Evolutionary conservation across 2,113 vertebrate species (phyloP).

Genomic region (Falco punctatus): DNA sequence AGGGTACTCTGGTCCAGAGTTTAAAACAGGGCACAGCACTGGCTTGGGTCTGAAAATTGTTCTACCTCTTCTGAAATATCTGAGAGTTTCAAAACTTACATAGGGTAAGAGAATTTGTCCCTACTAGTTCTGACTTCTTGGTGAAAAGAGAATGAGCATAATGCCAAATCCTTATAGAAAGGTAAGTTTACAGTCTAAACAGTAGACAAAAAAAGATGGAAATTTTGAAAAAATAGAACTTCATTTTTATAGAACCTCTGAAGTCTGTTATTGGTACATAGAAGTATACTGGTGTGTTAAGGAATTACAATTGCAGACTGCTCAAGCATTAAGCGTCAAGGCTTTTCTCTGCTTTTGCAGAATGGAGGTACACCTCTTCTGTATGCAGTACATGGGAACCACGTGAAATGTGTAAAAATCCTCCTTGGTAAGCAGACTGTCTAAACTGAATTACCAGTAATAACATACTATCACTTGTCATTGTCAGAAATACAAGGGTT

Average conservation of each 20-base stretch:
- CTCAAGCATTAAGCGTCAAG: neutral
- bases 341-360: slow-evolving; percentile 73
- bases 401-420: slow-evolving; percentile 96
- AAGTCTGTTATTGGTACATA: neutral
- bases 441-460: neutral
- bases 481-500: neutral
- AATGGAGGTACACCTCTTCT: slow-evolving; percentile 95
- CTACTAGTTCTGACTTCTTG: neutral
- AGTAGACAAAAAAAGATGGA: neutral
- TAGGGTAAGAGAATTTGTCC: neutral
- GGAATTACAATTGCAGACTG: neutral
- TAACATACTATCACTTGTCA: neutral
- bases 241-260: neutral
- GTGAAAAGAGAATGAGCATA: neutral
- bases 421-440: slow-evolving; percentile 84
- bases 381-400: slow-evolving; percentile 97
- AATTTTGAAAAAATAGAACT: neutral
- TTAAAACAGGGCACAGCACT: neutral
- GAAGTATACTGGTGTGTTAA: neutral
- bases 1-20: neutral
- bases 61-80: neutral
- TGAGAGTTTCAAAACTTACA: neutral
- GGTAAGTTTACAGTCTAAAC: neutral
- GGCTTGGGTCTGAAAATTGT: neutral
- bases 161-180: neutral